A percentile compares a stretch with the other conserved stretches of the same genome.
Conservation (phyloP, 2,888 invertebrate species). For the Autographa pulchrina region DNA sequence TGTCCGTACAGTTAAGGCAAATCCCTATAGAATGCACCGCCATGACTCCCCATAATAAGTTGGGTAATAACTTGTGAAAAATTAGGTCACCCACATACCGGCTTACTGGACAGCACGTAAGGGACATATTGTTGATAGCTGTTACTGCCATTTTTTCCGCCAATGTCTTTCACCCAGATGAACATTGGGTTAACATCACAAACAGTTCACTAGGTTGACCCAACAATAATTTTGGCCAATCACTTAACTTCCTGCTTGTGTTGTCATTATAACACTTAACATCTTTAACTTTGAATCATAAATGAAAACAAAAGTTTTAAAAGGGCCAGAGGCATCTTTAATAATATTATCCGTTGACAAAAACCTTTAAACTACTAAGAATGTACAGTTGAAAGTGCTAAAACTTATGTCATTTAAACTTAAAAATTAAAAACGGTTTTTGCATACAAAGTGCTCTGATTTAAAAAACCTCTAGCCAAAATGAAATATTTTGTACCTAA, state of each 20-base stretch:
- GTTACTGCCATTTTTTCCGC: conserved; percentile 51
- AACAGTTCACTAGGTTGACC: conserved; percentile 31
- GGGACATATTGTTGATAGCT: conserved; percentile 55
- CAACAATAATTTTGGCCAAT: conserved; percentile 19
- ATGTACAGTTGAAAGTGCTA: neutral
- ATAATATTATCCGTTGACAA: neutral
- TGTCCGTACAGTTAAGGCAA: conserved; percentile 59
- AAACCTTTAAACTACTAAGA: neutral
- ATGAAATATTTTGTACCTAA: neutral
- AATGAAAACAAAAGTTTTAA: neutral
- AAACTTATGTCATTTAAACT: neutral
- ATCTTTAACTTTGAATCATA: too few relatives aligned
- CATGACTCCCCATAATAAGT: conserved; percentile 71
- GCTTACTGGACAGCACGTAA: conserved; percentile 59
- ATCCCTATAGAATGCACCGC: conserved; percentile 68
- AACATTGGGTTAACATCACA: conserved; percentile 26
- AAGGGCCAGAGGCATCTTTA: neutral
- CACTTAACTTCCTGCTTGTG: neutral
- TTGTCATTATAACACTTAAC: neutral
- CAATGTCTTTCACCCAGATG: conserved; percentile 38
- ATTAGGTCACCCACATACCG: conserved; percentile 75
- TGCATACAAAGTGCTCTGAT: neutral
- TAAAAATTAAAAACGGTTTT: neutral
- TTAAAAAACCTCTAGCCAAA: neutral
- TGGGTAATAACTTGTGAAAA: conserved; percentile 71